Evolutionary conservation across 1,140 invertebrate species (phyloP), one percentile per base, ranked within the genome.

Genomic region (Drosophila murphyi): DNA sequence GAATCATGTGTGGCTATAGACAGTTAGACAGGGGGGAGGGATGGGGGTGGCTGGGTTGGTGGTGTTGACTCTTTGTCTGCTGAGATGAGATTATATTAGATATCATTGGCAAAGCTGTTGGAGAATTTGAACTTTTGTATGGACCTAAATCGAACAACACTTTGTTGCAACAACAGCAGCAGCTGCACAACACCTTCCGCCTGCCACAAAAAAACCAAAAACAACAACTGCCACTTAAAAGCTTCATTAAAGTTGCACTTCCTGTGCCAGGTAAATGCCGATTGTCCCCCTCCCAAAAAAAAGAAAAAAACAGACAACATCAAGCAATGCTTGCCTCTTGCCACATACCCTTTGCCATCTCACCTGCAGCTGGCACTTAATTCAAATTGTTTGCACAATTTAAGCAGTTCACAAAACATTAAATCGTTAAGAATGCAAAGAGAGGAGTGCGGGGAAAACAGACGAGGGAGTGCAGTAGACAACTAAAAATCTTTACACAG

Each of bases 301-400:
- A 20, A 20, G 1, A 20, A 20, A 20, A 20, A 20, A 41, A 76
- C 47, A 60, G 57, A 72, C 72, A 76, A 83, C 76, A 87, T 88
- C 72, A 87, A 87, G 72, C 67, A 82, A 76, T 76, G 56, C 59
- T 55, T 68, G 48, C 56, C 41, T 57, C 55, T 48, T 76, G 6
- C 62, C 54, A 55, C 10, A 1, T 12, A 41, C 43, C 8, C 31
- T 6, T 5, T 35, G 10, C 20, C 20, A 29, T 47, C 56, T 59
- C 63, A 52, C 56, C 45, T 41, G 51, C 51, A 55, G 50, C 67
- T 4, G 85, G 72, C 77, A 88, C 83, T 88, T 88, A 88, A 80
- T 82, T 83, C 80, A 88, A 89, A 88, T 85, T 89, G 85, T 89
- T 89, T 88, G 85, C 85, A 89, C 85, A 88, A 89, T 88, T 89